Base-by-base conservation (phyloP, 2,113 vertebrate species). In the Ondatra zibethicus region DNA sequence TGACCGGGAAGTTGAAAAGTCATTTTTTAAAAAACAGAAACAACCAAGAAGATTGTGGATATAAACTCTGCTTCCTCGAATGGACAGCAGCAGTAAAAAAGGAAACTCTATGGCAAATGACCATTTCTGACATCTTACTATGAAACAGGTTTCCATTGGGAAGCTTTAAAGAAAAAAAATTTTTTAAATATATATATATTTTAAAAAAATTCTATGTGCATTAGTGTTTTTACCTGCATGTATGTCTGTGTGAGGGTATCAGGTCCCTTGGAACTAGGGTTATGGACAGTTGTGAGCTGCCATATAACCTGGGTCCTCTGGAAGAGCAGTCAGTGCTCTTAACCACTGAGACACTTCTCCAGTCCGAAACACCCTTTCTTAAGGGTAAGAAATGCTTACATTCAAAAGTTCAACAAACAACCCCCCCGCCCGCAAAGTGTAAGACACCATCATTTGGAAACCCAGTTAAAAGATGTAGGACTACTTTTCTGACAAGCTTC, bases 1-100 rank as follows among this genome's bases (percentile, higher is more conserved):
- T 97, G 98, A 98, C 98, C 95, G 97, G 96, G 98, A 98, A 98
- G 95, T 84, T 96, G 95, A 98, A 98, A 98, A 31, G 95, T 98
- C 97, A 98, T 94, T 96, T 4, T 58, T 58, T 19, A 58, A 12
- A 39, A 75, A 75, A 68, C 11, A 75, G 25, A 42, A 29, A 4
- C 2, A 96, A 98, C 95, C 95, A 97, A 97, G 97, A 96, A 98
- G 95, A 97, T 98, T 94, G 89, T 82, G 77, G 81, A 76, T 92
- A 12, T 65, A 96, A 97, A 93, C 82, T 92, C 27, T 96, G 94
- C 73, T 95, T 95, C 45, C 82, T 77, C 39, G 45, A 78, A 66
- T 77, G 88, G 96, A 86, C 93, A 97, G 94, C 29, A 50, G 86
- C 50, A 61, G 31, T 88, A 91, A 96, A 92, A 92, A 95, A 76